These are phyloP conservation scores for Spatulosminthurus flaviceps DNA, from an alignment of 2,888 invertebrate species.

Conservation along the genomic window DNA sequence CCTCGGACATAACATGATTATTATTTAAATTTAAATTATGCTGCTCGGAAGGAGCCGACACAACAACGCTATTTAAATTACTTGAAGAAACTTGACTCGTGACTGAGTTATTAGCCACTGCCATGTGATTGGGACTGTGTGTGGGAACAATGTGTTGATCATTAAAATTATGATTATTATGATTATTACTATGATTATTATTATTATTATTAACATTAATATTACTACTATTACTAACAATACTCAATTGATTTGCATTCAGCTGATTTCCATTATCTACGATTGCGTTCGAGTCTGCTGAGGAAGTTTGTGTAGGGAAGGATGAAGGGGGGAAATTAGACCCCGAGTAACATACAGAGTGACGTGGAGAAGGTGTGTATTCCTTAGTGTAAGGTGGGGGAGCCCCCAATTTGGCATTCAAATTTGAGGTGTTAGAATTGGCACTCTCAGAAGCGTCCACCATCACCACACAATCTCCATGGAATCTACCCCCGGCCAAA, in stretches of 20 bases:
- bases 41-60: no score
- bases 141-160: constrained; percentile 16
- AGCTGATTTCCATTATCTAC: background rate
- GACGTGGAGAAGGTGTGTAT: constrained; percentile 27
- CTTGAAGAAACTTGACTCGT: no score
- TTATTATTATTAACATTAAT: background rate
- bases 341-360: background rate
- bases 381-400: constrained; percentile 38
- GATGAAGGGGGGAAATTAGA: no score
- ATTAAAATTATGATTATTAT: background rate
- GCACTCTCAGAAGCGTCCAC: constrained; percentile 47
- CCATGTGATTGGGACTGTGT: background rate
- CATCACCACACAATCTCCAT: constrained; percentile 28
- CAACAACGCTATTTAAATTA: no score
- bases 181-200: background rate
- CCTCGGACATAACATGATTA: no score
- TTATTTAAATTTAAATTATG: no score
- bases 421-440: background rate
- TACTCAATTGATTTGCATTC: background rate
- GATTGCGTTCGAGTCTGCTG: background rate
- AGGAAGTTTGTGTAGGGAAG: no score
- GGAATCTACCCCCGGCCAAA: background rate
- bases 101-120: no score
- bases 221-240: background rate
- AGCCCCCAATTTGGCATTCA: constrained; percentile 12